Base-by-base conservation (phyloP, 2,888 invertebrate species). In the Atrina japonica region DNA sequence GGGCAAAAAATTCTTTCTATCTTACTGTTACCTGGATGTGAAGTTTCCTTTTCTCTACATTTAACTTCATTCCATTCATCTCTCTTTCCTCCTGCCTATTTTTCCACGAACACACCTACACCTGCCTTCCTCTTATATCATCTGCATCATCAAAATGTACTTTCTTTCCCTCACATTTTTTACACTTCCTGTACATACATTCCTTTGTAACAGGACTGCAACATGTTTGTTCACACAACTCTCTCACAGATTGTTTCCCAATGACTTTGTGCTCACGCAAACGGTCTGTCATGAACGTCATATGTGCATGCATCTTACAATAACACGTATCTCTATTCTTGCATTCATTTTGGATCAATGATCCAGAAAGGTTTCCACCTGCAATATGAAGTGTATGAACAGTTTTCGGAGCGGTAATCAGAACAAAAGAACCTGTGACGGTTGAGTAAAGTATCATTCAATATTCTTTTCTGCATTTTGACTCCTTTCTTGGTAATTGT, bases 281-380 rank as follows among this genome's bases (percentile, higher is more conserved):
- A 16, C 58, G 65, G 7, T 67, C 53, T 11, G 60, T 25, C 43
- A 66, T 64, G 9, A 61, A 59, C 27, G 70, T 49, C n/a, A 66
- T 64, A 23, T 73, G 75, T 60, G 58, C 66, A 45, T 76, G 76
- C 0, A 64, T 23, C 45, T 72, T 75, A 61, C 76, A 78, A 3
- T 69, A n/a, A 50, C 77, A 77, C 3, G 73, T 76, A 18, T 77
- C 66, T 40, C 77, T 70, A 30, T 66, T 56, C 9, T 52, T 50
- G 49, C 63, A n/a, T n/a, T n/a, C n/a, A 23, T 16, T 66, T 66
- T 29, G 70, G 68, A 11, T 55, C 27, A 2, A 73, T 60, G 0
- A 79, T 55, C 77, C 72, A 79, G 53, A 81, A 77, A 16, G 79
- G 79, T 41, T 70, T 67, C 35, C 76, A 45, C 27, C 60, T 67